These are phyloP conservation scores for Esox masquinongy DNA, from an alignment of 2,797 vertebrate species.

Conservation along the genomic window DNA sequence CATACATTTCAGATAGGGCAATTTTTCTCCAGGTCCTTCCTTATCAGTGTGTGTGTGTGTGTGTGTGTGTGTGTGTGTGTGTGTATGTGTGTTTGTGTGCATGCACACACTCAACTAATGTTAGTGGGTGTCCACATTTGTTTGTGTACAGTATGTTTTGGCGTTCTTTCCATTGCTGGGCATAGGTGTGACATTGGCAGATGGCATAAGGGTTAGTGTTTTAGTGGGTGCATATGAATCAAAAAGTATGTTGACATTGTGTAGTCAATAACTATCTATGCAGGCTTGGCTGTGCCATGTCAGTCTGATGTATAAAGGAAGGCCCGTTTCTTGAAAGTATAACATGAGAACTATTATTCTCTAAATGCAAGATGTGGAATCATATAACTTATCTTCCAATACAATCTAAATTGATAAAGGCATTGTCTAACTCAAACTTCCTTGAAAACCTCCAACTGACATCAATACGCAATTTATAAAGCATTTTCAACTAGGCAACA, in stretches of 20 bases:
- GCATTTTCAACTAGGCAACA: neutral
- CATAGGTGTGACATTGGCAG: neutral
- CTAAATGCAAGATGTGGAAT: neutral
- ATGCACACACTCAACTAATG: neutral
- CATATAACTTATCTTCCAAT: neutral
- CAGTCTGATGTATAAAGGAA: neutral
- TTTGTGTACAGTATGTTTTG: neutral
- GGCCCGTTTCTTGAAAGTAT: neutral
- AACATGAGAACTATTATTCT: neutral
- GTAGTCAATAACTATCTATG: neutral
- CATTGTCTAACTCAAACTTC: neutral
- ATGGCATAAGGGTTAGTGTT: neutral
- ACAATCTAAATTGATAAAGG: neutral
- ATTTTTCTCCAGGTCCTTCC: neutral
- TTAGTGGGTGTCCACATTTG: neutral
- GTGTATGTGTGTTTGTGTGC: neutral
- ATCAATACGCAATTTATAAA: neutral
- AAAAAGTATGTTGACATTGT: neutral
- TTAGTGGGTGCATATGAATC: neutral
- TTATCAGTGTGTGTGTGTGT: neutral
- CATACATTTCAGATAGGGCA: neutral
- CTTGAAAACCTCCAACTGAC: neutral
- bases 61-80: neutral
- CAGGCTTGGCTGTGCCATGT: neutral
- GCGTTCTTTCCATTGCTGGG: neutral